phyloP scores from a whole-genome alignment of 2,113 vertebrate species.

The Lates calcarifer region DNA sequence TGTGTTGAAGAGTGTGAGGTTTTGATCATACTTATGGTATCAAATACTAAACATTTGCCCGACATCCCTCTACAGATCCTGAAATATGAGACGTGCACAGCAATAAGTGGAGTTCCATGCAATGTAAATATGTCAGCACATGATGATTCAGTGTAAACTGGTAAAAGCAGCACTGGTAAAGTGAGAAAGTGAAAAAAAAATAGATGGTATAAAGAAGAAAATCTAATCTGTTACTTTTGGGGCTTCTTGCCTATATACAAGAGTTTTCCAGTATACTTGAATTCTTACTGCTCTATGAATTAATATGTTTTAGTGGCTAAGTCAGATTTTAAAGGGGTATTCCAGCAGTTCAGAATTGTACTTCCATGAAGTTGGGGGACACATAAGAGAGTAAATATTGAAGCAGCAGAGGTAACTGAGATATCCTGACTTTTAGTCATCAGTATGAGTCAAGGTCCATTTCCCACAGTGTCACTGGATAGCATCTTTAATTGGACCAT shows the following conservation, averaged over 20 bases:
- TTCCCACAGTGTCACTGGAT: background rate
- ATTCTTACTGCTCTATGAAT: background rate
- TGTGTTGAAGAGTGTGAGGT: conserved; percentile 3
- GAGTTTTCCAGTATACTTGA: background rate
- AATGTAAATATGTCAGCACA: conserved; percentile 66
- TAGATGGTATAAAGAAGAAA: background rate
- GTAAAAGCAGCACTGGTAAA: conserved; percentile 9
- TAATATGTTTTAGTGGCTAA: background rate
- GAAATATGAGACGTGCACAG: conserved; percentile 28
- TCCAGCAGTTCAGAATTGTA: background rate
- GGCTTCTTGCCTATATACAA: background rate
- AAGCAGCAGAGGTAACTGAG: too few relatives aligned
- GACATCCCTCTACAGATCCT: conserved; percentile 1
- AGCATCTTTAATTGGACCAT: background rate
- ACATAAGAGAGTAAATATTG: background rate
- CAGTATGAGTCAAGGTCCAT: too few relatives aligned
- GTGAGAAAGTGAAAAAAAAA: background rate
- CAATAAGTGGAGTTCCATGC: conserved; percentile 26
- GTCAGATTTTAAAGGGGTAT: background rate
- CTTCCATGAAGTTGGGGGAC: background rate
- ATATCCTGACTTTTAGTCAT: too few relatives aligned
- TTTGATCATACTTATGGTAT: background rate
- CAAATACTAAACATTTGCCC: conserved; percentile 4
- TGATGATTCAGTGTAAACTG: conserved; percentile 63
- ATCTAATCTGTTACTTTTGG: background rate